Base-by-base conservation (phyloP, 2,113 vertebrate species). In the Phaethon lepturus region DNA sequence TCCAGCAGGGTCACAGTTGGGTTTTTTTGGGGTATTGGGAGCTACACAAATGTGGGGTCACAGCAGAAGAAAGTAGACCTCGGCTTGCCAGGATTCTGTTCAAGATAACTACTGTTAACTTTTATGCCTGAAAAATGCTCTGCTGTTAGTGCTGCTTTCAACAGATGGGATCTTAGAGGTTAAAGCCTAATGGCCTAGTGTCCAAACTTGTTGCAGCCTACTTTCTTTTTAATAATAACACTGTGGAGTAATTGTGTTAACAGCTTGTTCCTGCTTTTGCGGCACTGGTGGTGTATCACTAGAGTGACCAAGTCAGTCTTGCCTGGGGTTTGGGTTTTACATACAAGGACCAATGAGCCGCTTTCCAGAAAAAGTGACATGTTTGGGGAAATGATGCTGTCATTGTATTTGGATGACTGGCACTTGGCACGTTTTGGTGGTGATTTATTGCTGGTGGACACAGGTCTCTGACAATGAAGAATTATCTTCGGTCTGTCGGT, bases 251-350 rank as follows among this genome's bases (percentile, higher is more conserved):
- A 17, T 47, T 29, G 40, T 40, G 16, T 63, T 87, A 95, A 22
- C 33, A 60, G 73, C 23, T 56, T 56, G 31, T 44, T 92, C 52
- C 60, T 76, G 52, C 38, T 23, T 59, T 40, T 62, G 22, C 0
- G 0, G 28, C 0, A 1, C 35, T 50, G 91, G 7, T 64, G 11
- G 2, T 64, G 5, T 6, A 3, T 68, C 42, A 26, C 20, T 33
- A n/a, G 66, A 45, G 33, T 14, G 42, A 62, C 45, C 14, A 4
- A 14, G 13, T 29, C 5, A 35, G 24, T 33, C 50, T 83, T 72
- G 56, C 26, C 55, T 40, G 44, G 17, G 13, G 31, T 86, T 68
- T 73, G 29, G 13, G 11, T 59, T 82, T 71, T 44, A 75, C 47
- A 4, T 42, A 1, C 5, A 22, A n/a, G 56, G 47, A 23, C 52